Evolutionary conservation across 2,797 vertebrate species (phyloP), one percentile per base, ranked within the genome.

Genomic region (Enteromius argenteus): DNA sequence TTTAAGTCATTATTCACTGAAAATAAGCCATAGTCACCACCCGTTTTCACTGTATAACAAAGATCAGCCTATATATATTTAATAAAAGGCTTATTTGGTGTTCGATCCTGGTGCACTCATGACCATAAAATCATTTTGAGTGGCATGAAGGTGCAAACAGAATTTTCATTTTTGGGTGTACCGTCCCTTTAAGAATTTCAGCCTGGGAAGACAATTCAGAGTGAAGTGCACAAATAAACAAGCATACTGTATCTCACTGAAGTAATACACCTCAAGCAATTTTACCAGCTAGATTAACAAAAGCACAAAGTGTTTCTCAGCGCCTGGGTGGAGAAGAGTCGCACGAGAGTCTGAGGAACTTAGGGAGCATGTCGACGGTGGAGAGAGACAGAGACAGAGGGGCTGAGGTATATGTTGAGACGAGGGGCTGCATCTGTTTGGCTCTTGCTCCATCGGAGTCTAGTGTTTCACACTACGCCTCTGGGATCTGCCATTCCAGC

Each of bases 401-500:
- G 37, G 13, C 66, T 42, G 49, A 60, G 23, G 32, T 44, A 44
- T 37, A 80, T 39, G 62, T 66, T 69, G 17, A 60, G 30, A 39
- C 17, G 49, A 81, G 80, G 51, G n/a, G 60, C 68, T 78, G 80
- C 85, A 85, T 86, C 81, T 87, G 87, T 85, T 87, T 79, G 86
- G 81, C 81, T 85, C 67, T 19, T 91, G 92, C 94, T 94, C 94
- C 93, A 93, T 92, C 92, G 91, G 93, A 88, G 89, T 93, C 93
- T 94, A 91, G 91, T 89, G 84, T 94, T 95, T 94, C 94, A 93
- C 92, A 90, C 91, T 86, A 89, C 72, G 89, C 92, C 93, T 92
- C 89, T 90, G 93, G 92, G 93, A 94, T 87, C 66, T 51, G 87
- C 89, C 89, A 89, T 80, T 82, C 90, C 87, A 84, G 94, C 92